phyloP scores from a whole-genome alignment of 2,888 invertebrate species.

The Euspilapteryx auroguttella region DNA sequence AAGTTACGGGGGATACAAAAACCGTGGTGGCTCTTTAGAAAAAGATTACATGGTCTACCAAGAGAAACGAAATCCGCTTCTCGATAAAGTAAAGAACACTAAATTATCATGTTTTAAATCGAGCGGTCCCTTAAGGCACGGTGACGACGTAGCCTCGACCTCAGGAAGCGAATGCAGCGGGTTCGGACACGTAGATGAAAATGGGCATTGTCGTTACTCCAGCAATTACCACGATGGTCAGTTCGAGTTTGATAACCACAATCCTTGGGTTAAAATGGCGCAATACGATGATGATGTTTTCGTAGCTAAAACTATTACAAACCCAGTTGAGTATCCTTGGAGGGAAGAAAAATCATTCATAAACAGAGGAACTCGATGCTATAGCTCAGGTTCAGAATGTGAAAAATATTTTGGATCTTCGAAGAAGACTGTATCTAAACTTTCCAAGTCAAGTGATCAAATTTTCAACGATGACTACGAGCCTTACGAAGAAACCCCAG shows the following conservation, averaged over 20 bases:
- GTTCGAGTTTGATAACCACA: conserved; percentile 50
- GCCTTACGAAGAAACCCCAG: conserved; percentile 23
- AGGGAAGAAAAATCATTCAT: conserved; percentile 38
- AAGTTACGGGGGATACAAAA: conserved; percentile 47
- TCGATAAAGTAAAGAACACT: conserved; percentile 72
- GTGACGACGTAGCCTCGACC: conserved; percentile 50
- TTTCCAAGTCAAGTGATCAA: conserved; percentile 57
- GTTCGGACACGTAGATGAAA: conserved; percentile 47
- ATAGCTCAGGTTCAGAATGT: conserved; percentile 54
- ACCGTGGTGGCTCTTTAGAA: conserved; percentile 51
- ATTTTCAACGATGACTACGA: conserved; percentile 56
- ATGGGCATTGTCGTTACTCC: conserved; percentile 30
- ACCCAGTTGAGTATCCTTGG: conserved; percentile 37
- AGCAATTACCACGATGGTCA: conserved; percentile 33
- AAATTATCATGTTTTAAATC: conserved; percentile 69
- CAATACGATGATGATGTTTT: conserved; percentile 53
- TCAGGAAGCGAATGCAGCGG: conserved; percentile 57
- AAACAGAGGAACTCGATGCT: conserved; percentile 43
- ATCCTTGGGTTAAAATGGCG: conserved; percentile 51
- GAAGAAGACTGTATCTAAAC: conserved; percentile 41
- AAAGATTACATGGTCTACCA: conserved; percentile 62
- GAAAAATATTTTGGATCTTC: conserved; percentile 46
- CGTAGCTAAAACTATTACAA: conserved; percentile 31
- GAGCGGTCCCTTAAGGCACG: conserved; percentile 50
- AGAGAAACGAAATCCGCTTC: conserved; percentile 70